Evolutionary conservation across 2,888 invertebrate genomes (phyloP), one percentile per base, ranked within the genome.

Genomic region (Auanema freiburgensis): DNA sequence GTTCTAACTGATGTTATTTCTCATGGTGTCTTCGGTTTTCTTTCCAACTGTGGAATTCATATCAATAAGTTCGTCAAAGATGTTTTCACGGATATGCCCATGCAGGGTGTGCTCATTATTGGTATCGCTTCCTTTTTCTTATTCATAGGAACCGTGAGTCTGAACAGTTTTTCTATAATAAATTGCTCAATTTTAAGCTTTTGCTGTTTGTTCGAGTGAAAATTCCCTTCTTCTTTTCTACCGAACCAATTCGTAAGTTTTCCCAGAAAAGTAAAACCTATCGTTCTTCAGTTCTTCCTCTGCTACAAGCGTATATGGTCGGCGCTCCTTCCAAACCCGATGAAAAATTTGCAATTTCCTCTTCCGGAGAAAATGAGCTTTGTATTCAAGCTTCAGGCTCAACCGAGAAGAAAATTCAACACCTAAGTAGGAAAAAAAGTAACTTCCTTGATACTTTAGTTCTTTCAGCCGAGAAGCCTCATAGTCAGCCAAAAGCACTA

Each of bases 1-100:
- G 63, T 58, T 8, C 54, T 63, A 24, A 44, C 63, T 16, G 53
- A 63, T 44, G 63, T 63, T 8, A 24, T 63, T 18, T 57, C 63
- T 14, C 57, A 63, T 23, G 54, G 58, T 18, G 40, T 63, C 12
- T 63, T 58, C 24, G 58, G 63, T 25, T 63, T 52, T 52, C n/a
- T 52, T 23, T 18, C 23, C 11, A n/a, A 23, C 21, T 16, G 16
- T 2, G 16, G 18, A 46, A 46, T 18, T 46, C 21, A 16, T 18
- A 46, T 21, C 46, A 46, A 16, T 46, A 18, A 16, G 18, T 21
- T 46, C 11, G 33, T 46, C 46, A 46, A 46, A 46, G 46, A 18
- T 8, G 2, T 18, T 8, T 18, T 46, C 21, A 18, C 46, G 11
- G 46, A 23, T 18, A 46, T 46, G 23, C 46, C 33, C 8, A 33